Evolutionary conservation across 2,888 invertebrate species (phyloP), one percentile per base, ranked within the genome.

Genomic region (Torymus texanus): DNA sequence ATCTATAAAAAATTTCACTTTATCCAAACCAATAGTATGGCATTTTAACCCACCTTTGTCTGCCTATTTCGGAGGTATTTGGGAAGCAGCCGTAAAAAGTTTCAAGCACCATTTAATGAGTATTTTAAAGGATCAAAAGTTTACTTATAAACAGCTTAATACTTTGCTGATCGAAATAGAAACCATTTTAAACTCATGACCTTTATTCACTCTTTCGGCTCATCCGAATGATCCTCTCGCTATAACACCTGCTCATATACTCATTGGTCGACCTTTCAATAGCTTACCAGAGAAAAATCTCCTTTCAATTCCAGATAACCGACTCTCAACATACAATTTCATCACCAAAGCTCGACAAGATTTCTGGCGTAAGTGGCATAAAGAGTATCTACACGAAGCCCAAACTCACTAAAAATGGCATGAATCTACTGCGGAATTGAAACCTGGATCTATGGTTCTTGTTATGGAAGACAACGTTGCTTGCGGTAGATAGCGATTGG

Each of bases 351-450:
- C 84, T 53, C 79, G 82, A 4, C 84, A 85, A 51, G 79, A 83
- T 58, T 84, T 82, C 51, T 86, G 78, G 86, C 83, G 80, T 62
- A 72, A 79, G 13, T 86, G n/a, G n/a, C n/a, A n/a, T n/a, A n/a
- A n/a, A n/a, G n/a, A n/a, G n/a, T n/a, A n/a, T n/a, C n/a, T n/a
- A n/a, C n/a, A n/a, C n/a, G n/a, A n/a, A n/a, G n/a, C n/a, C n/a
- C n/a, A n/a, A n/a, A n/a, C n/a, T n/a, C n/a, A n/a, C n/a, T n/a
- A n/a, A 21, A 21, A 21, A 21, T 21, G 83, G 83, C 76, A 75
- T 4, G 65, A 75, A 1, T 53, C 78, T 0, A 73, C 55, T 14
- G 78, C 72, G 1, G 75, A 82, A 1, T 62, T 84, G 12, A 75
- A 80, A 56, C 21, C 76, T 11, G 76, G 81, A 21, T 62, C 80